Evolutionary conservation across 2,113 vertebrate species (phyloP), one percentile per base, ranked within the genome.

Genomic region (Cololabis saira): DNA sequence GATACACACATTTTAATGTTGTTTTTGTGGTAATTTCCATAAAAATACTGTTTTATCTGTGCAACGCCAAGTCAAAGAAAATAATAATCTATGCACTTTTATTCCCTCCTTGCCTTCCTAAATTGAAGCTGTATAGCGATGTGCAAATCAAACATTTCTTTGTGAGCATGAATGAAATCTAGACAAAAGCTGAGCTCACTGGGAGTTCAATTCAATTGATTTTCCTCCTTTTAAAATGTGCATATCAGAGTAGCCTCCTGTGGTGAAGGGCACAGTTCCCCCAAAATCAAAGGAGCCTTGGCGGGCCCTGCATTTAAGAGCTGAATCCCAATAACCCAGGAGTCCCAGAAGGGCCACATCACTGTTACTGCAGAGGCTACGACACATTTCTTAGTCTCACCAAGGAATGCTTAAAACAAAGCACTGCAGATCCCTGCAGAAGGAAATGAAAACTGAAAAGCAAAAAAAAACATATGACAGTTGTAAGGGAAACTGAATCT

Each of bases 161-260:
- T 43, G 48, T 56, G 42, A 49, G 41, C 19, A 15, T 8, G 8
- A 65, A 54, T 21, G 48, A 49, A 52, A 54, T 41, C 12, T 3
- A 75, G 53, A 71, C 50, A 76, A 80, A 80, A 63, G 56, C 60
- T n/a, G 15, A 56, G 53, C 62, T 67, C n/a, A 37, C 72, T 52
- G 44, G 48, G 69, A 61, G 73, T 85, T 81, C 51, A 30, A 48
- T 57, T 56, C 56, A 40, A 80, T 81, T 71, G 77, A 86, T 84
- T 79, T 71, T 47, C 24, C 30, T 54, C 44, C 22, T 62, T 78
- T 74, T 51, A 69, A 78, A 76, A 84, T 83, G 71, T 84, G 64
- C 72, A 81, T 76, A 81, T 71, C 65, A 73, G 81, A 83, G 60
- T 16, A 11, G 71, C 60, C 74, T 76, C 71, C 69, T 60, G 66